phyloP scores from a whole-genome alignment of 1,140 invertebrate species.

The Listronotus bonariensis region DNA sequence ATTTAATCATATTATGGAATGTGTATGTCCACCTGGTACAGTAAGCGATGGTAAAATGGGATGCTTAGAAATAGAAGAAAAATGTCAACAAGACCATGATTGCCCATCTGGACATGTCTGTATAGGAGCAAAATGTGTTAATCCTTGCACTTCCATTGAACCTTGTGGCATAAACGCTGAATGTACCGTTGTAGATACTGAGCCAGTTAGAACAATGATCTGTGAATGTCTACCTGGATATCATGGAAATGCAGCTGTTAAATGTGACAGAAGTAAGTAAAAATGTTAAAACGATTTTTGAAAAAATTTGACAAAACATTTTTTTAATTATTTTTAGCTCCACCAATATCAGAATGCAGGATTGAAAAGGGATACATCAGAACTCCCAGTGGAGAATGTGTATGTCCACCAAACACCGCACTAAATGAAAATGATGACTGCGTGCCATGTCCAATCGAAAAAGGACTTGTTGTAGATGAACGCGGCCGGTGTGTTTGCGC shows the following conservation, averaged over 20 bases:
- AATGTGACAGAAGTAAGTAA: slow-evolving; percentile 71
- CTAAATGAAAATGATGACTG: slow-evolving; percentile 78
- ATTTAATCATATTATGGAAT: slow-evolving; percentile 75
- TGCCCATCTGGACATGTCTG: slow-evolving; percentile 84
- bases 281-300: too few relatives aligned
- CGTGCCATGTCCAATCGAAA: slow-evolving; percentile 69
- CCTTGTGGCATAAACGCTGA: slow-evolving; percentile 82
- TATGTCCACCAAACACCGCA: slow-evolving; percentile 75
- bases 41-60: slow-evolving; percentile 67
- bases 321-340: slow-evolving; percentile 41
- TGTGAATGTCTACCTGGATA: slow-evolving; percentile 87
- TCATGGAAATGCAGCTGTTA: slow-evolving; percentile 77
- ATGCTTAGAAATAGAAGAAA: slow-evolving; percentile 66
- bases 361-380: slow-evolving; percentile 73
- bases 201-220: slow-evolving; percentile 84
- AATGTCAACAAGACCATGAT: slow-evolving; percentile 77
- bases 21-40: slow-evolving; percentile 78
- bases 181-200: slow-evolving; percentile 80
- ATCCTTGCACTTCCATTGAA: slow-evolving; percentile 78
- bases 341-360: slow-evolving; percentile 65
- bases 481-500: slow-evolving; percentile 81
- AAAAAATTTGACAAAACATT: slow-evolving; percentile 15
- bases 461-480: slow-evolving; percentile 75
- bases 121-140: slow-evolving; percentile 77
- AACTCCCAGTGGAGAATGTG: slow-evolving; percentile 71